These are phyloP conservation scores for Festucalex cinctus DNA, from an alignment of 2,113 vertebrate species.

Conservation along the genomic window DNA sequence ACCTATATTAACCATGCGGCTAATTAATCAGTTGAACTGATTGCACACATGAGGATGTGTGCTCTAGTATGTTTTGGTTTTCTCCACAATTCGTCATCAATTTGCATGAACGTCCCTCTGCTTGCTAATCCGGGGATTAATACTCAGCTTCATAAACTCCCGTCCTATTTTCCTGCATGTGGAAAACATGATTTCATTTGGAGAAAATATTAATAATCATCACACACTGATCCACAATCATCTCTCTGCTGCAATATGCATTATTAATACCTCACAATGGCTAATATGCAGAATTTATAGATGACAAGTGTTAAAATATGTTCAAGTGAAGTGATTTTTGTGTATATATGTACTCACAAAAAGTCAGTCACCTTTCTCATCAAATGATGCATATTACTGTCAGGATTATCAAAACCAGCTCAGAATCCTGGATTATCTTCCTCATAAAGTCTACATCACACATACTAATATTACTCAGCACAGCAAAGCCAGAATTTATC, in stretches of 20 bases:
- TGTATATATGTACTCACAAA: not conserved
- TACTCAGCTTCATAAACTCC: constrained; percentile 40
- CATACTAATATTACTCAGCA: constrained; percentile 27
- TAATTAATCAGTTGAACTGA: not conserved
- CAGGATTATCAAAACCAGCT: not conserved
- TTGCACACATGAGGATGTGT: not conserved
- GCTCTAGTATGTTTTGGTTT: constrained; percentile 20
- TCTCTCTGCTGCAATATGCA: constrained; percentile 28
- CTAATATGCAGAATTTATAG: constrained; percentile 13
- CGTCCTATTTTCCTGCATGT: constrained; percentile 61
- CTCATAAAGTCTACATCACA: constrained; percentile 28
- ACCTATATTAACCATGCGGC: not conserved
- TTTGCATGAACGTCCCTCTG: constrained; percentile 28
- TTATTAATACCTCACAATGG: constrained; percentile 33
- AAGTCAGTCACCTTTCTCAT: constrained; percentile 11
- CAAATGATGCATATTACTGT: constrained; percentile 24
- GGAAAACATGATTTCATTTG: constrained; percentile 60
- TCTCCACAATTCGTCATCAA: constrained; percentile 21
- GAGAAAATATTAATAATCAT: constrained; percentile 65
- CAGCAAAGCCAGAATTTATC: not conserved
- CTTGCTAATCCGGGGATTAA: constrained; percentile 71
- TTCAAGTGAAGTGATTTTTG: not conserved
- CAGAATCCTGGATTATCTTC: constrained; percentile 28
- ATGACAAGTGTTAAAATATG: constrained; percentile 1
- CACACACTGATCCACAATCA: constrained; percentile 34